These are phyloP conservation scores for Aphidoletes aphidimyza DNA, from an alignment of 2,888 invertebrate species.

Conservation along the genomic window DNA sequence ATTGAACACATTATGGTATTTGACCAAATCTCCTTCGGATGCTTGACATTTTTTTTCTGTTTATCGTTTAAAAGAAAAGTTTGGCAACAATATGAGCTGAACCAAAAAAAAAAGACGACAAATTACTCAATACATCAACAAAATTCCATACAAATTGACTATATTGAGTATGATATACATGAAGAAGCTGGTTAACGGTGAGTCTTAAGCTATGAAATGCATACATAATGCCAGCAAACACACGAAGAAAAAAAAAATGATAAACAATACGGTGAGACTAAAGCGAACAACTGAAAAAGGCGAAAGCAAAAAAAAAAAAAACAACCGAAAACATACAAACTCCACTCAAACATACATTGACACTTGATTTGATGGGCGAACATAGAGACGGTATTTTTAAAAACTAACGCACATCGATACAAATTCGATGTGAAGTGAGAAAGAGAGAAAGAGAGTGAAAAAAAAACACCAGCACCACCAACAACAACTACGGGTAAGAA, in stretches of 20 bases:
- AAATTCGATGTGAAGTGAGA: neutral
- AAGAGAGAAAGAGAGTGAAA: neutral
- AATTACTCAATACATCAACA: neutral
- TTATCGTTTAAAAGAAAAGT: no score
- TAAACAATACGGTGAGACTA: conserved; percentile 9
- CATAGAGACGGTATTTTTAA: neutral
- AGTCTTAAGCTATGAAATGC: conserved; percentile 29
- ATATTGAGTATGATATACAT: neutral
- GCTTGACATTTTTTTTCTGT: no score
- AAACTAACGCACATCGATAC: conserved; percentile 35
- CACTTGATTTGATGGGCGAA: neutral
- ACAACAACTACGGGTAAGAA: no score
- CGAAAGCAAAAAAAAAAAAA: neutral
- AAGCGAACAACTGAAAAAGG: conserved; percentile 2
- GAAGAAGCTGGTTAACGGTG: conserved; percentile 49
- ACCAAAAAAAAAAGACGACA: neutral
- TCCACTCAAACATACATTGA: conserved; percentile 36
- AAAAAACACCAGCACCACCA: neutral
- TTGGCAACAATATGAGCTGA: no score
- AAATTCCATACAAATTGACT: neutral
- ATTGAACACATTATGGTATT: no score
- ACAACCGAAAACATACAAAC: neutral
- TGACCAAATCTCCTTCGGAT: no score
- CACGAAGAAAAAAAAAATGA: neutral
- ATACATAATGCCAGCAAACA: conserved; percentile 30